These are phyloP conservation scores for Epistrophella euchroma DNA, from an alignment of 2,888 invertebrate genomes.

Conservation along the genomic window DNA sequence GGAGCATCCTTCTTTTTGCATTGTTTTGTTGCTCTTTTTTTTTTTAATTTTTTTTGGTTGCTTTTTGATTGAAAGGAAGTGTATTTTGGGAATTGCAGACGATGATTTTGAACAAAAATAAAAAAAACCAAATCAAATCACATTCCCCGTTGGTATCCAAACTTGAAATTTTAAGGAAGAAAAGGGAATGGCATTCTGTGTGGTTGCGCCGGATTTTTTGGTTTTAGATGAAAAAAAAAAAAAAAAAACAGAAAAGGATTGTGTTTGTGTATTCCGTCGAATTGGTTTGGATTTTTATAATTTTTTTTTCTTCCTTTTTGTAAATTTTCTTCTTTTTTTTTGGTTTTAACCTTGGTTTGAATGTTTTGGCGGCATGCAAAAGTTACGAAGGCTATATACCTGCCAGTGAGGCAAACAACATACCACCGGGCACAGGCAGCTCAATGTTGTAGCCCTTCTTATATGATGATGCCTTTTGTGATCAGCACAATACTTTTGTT, in stretches of 20 bases:
- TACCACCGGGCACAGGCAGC: not conserved
- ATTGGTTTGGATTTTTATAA: slow-evolving; percentile 20
- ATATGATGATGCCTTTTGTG: too few species aligned
- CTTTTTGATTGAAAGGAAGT: slow-evolving; percentile 12
- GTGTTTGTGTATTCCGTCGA: slow-evolving; percentile 24
- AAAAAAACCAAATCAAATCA: slow-evolving; percentile 49
- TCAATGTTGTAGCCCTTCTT: slow-evolving; percentile 11
- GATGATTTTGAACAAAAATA: slow-evolving; percentile 36
- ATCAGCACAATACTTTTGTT: slow-evolving; percentile 30
- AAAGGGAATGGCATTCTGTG: slow-evolving; percentile 52
- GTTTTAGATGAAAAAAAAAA: not conserved
- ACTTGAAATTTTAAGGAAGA: slow-evolving; percentile 25
- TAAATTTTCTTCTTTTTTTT: slow-evolving; percentile 4
- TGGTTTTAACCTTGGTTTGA: slow-evolving; percentile 48
- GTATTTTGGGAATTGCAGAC: slow-evolving; percentile 55
- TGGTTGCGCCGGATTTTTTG: not conserved
- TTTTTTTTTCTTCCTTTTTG: slow-evolving; percentile 7
- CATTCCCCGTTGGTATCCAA: slow-evolving; percentile 38
- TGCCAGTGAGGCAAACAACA: slow-evolving; percentile 1
- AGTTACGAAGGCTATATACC: slow-evolving; percentile 31
- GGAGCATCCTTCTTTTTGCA: slow-evolving; percentile 12
- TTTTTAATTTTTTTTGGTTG: not conserved
- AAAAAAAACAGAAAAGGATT: too few species aligned
- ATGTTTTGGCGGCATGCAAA: slow-evolving; percentile 64
- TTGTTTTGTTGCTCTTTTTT: slow-evolving; percentile 30